These are phyloP conservation scores for Cydia pomonella DNA, from an alignment of 1,140 invertebrate genomes.

Conservation along the genomic window DNA sequence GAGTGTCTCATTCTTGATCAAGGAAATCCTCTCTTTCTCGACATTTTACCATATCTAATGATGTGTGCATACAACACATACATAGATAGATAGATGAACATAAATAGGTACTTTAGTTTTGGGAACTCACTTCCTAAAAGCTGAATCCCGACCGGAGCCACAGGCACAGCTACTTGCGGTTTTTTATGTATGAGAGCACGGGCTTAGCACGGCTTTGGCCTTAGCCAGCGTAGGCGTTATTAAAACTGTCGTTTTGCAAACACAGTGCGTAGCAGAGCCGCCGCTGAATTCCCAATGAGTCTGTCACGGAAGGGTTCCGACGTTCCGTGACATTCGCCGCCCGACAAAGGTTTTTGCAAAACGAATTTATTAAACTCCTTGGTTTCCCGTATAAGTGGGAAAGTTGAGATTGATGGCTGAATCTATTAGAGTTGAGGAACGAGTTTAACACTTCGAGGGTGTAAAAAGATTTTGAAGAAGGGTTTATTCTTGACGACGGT, in stretches of 20 bases:
- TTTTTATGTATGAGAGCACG: no score
- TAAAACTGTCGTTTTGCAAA: conserved; percentile 38
- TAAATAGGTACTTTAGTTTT: no score
- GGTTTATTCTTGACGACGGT: background rate
- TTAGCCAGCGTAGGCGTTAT: no score
- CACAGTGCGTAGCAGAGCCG: conserved; percentile 47
- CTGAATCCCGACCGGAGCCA: no score
- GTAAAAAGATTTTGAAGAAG: background rate
- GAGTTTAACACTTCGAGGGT: conserved; percentile 7
- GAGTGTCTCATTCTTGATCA: no score
- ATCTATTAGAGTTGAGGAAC: conserved; percentile 20
- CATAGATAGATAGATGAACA: no score
- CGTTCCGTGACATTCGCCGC: conserved; percentile 57
- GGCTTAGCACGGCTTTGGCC: no score
- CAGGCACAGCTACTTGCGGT: no score
- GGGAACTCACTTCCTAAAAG: no score
- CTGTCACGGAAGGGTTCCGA: conserved; percentile 61
- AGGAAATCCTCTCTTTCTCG: no score
- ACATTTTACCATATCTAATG: no score
- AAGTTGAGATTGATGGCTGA: conserved; percentile 29
- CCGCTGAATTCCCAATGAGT: conserved; percentile 64
- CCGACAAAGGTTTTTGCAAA: conserved; percentile 31
- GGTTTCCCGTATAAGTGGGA: conserved; percentile 18
- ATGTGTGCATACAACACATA: no score
- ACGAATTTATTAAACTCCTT: conserved; percentile 29